Evolutionary conservation across 2,888 invertebrate species (phyloP), one percentile per base, ranked within the genome.

Genomic region (Erebia ligea): DNA sequence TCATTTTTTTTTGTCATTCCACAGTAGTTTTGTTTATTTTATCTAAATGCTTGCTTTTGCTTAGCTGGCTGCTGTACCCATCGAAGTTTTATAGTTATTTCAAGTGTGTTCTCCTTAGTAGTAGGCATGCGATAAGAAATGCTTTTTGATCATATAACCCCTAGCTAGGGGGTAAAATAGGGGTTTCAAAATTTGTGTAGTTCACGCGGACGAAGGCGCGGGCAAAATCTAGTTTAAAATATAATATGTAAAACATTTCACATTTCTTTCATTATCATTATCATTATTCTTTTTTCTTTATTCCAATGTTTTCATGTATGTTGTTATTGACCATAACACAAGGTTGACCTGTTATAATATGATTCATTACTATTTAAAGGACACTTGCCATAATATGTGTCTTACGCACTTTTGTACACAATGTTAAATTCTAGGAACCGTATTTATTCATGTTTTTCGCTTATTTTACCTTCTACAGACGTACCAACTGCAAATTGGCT

Each of bases 271-370:
- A 48, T 13, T 11, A 45, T 48, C 0, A 48, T n/a, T 50, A 15
- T 34, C 17, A 42, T n/a, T 9, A 42, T 59, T 2, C 10, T 42
- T 61, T 45, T 61, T 52, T 64, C 8, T 11, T 64, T 54, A n/a
- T 17, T 54, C 34, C 11, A 52, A 64, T 77, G 76, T 74, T 73
- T 77, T 75, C 75, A 77, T 72, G 69, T 67, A 67, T 74, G 45
- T 63, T 70, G 68, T 70, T 71, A 71, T 70, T 69, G 69, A 61
- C 59, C 68, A 64, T 69, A 69, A 54, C 62, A 54, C 74, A 76
- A 76, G 74, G 75, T 74, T 73, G 57, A 21, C 59, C 63, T 63
- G 69, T 48, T 71, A 50, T 54, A 68, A 50, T 54, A 68, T 71
- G 73, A 73, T 54, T 76, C 69, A 70, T 40, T 34, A 56, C 48